Evolutionary conservation across 2,797 vertebrate genomes (phyloP).

Genomic region (Micropoecilia bifurca): DNA sequence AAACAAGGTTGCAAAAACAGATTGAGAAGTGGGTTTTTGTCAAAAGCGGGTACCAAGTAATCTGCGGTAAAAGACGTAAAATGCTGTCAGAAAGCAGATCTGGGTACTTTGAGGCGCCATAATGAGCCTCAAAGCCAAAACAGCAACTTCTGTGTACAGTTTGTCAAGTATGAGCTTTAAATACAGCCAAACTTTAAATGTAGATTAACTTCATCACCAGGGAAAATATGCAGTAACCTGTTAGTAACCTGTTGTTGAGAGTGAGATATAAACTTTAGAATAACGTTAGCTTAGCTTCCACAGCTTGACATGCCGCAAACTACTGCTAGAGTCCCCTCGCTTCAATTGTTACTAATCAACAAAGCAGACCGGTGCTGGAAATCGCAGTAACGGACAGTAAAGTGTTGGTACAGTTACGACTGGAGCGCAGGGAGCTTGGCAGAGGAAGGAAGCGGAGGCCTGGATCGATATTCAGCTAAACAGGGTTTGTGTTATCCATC

Average conservation of each 20-base stretch:
- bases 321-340: not conserved
- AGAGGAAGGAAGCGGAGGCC: slow-evolving; percentile 23
- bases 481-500: slow-evolving; percentile 64
- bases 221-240: not conserved
- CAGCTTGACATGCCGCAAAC: not conserved
- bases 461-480: slow-evolving; percentile 54
- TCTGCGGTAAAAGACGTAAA: not conserved
- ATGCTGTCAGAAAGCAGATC: not conserved
- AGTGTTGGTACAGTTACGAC: slow-evolving; percentile 19
- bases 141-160: not conserved
- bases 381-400: not conserved
- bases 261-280: not conserved
- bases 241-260: not conserved
- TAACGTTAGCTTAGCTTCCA: not conserved
- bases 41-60: not conserved
- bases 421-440: slow-evolving; percentile 24
- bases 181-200: not conserved
- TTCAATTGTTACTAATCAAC: not conserved
- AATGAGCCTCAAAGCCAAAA: not conserved
- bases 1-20: not conserved
- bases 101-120: not conserved
- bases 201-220: not conserved
- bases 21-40: not conserved
- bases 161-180: not conserved
- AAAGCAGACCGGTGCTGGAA: not conserved